Evolutionary conservation across 2,797 vertebrate species (phyloP).

Genomic region (Gallinago solitaria): DNA sequence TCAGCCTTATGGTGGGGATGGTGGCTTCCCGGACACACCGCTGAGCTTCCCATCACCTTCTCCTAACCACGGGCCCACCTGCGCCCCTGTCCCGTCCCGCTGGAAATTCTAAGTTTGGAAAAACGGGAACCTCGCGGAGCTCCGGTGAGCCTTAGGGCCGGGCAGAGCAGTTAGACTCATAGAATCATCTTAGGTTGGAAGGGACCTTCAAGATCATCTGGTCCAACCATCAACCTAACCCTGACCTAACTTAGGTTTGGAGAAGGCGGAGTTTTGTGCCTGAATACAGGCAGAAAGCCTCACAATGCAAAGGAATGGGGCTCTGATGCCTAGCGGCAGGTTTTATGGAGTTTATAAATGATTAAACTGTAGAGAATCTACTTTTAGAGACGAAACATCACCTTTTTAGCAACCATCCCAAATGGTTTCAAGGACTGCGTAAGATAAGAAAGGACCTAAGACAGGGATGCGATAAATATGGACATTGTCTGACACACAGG

Average conservation of each 20-base stretch:
- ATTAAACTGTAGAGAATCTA: too few relatives aligned
- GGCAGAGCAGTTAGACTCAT: rapidly evolving
- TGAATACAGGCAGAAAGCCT: neutral
- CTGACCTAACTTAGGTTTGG: neutral
- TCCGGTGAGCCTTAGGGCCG: neutral
- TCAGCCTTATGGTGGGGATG: neutral
- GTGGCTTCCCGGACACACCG: neutral
- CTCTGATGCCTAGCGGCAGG: neutral
- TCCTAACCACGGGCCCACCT: neutral
- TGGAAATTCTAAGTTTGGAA: neutral
- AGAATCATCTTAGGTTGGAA: too few relatives aligned
- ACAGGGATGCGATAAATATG: too few relatives aligned
- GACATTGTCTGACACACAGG: too few relatives aligned
- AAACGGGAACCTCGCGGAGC: neutral
- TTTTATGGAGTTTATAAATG: too few relatives aligned
- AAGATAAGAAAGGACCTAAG: too few relatives aligned
- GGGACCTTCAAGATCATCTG: too few relatives aligned
- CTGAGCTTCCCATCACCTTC: neutral
- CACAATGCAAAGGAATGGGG: neutral
- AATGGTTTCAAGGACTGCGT: too few relatives aligned
- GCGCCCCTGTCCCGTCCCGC: neutral
- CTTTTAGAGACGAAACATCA: too few relatives aligned
- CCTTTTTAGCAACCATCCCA: too few relatives aligned
- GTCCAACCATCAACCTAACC: too few relatives aligned
- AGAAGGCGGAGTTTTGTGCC: neutral